Conservation (phyloP, 2,113 vertebrate species). For the Cairina moschata region DNA sequence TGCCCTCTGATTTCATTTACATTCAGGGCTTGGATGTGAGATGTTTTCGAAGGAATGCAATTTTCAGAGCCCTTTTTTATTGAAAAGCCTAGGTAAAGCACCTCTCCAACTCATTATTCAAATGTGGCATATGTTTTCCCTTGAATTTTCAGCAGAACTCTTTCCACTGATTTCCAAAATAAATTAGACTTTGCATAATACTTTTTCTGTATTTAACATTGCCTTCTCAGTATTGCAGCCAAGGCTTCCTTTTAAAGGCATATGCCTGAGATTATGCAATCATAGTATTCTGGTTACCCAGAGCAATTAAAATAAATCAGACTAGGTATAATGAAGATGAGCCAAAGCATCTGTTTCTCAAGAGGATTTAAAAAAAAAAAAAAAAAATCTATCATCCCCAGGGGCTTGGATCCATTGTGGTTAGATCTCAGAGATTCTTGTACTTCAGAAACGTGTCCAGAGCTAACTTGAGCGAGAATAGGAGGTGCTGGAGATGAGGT, state of each 20-base stretch:
- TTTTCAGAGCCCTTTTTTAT: slow-evolving; percentile 9
- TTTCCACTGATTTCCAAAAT: slow-evolving; percentile 60
- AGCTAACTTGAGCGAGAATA: neutral
- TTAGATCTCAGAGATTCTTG: slow-evolving; percentile 28
- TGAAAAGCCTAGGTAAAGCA: slow-evolving; percentile 22
- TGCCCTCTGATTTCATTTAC: neutral
- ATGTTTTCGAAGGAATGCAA: neutral
- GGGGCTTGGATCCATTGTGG: neutral
- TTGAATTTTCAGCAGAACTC: slow-evolving; percentile 41
- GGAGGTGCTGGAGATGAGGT: neutral
- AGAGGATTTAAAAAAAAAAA: slow-evolving; percentile 50
- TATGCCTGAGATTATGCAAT: slow-evolving; percentile 66
- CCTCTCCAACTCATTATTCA: slow-evolving; percentile 41
- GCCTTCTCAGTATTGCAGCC: slow-evolving; percentile 46
- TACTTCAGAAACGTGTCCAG: neutral
- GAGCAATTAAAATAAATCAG: slow-evolving; percentile 74
- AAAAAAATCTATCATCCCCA: neutral
- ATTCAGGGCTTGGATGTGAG: neutral
- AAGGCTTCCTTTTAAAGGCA: slow-evolving; percentile 69
- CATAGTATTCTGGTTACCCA: slow-evolving; percentile 55
- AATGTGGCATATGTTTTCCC: slow-evolving; percentile 47
- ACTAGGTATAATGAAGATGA: slow-evolving; percentile 72
- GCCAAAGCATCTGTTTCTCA: slow-evolving; percentile 68
- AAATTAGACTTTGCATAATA: slow-evolving; percentile 51
- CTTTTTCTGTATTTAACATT: slow-evolving; percentile 52